Evolutionary conservation across 2,888 invertebrate species (phyloP).

Genomic region (Lasiommata megera): DNA sequence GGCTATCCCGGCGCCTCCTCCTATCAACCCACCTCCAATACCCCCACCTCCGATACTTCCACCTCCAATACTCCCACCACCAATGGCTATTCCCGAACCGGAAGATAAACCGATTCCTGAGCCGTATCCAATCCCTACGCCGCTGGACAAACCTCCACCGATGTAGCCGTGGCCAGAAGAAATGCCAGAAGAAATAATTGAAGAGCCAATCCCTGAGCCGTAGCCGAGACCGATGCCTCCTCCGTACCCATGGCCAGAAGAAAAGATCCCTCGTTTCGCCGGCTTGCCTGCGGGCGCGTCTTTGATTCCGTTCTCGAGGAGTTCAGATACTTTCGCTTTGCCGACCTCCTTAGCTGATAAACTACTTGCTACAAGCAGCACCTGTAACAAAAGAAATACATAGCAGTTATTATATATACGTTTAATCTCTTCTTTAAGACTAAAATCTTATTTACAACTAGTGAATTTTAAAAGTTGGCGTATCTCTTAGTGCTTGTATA

Average conservation of each 20-base stretch:
- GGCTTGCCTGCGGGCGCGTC: conserved; percentile 59
- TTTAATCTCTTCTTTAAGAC: too few relatives aligned
- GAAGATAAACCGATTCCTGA: neutral
- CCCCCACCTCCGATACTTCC: conserved; percentile 11
- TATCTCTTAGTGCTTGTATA: too few relatives aligned
- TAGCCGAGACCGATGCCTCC: conserved; percentile 18
- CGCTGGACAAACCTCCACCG: neutral
- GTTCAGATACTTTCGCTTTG: conserved; percentile 58
- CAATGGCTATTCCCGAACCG: neutral
- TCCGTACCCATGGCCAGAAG: conserved; percentile 38
- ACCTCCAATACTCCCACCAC: neutral
- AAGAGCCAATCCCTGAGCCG: neutral
- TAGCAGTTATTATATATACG: too few relatives aligned
- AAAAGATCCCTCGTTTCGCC: conserved; percentile 58
- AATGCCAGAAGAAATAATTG: neutral
- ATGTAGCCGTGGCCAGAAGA: neutral
- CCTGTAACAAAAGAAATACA: conserved; percentile 44
- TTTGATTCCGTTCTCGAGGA: conserved; percentile 63
- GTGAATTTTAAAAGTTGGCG: too few relatives aligned
- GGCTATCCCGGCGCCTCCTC: conserved; percentile 27
- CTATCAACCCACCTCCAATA: conserved; percentile 19
- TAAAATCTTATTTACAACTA: too few relatives aligned
- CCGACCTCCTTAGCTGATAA: conserved; percentile 58
- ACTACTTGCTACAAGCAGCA: conserved; percentile 63
- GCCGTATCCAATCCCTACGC: neutral